phyloP scores from a whole-genome alignment of 2,797 vertebrate genomes.

The Tapera naevia region DNA sequence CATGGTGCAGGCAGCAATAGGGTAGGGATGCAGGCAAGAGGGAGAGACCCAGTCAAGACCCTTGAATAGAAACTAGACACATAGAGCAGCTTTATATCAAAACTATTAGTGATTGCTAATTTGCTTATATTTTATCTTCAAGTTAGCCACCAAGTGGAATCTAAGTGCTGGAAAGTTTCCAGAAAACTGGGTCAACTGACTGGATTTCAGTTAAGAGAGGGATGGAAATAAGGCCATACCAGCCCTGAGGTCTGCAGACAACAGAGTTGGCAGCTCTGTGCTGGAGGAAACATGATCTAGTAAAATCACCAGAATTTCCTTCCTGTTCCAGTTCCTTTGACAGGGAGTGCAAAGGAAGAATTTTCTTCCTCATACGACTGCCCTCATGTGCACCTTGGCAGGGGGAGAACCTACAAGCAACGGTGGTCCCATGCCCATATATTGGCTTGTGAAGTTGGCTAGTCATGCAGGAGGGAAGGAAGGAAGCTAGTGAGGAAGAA shows the following conservation, averaged over 20 bases:
- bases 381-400: not conserved
- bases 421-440: not conserved
- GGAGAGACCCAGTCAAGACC: not conserved
- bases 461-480: not conserved
- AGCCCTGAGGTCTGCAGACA: not conserved
- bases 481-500: not conserved
- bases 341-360: not conserved
- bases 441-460: not conserved
- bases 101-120: not conserved
- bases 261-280: not conserved
- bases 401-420: fast-evolving
- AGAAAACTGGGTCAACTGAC: not conserved
- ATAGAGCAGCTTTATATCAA: not conserved
- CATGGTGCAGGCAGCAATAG: not conserved
- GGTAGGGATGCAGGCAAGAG: not conserved
- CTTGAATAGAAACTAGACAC: not conserved
- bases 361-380: not conserved
- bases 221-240: not conserved
- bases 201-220: not conserved
- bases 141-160: not conserved
- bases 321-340: not conserved
- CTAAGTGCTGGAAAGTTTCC: not conserved
- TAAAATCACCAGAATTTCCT: not conserved
- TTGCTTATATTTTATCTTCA: not conserved
- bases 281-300: not conserved